These are phyloP conservation scores for Cinclus mexicanus DNA, from an alignment of 2,113 vertebrate genomes.

Conservation along the genomic window DNA sequence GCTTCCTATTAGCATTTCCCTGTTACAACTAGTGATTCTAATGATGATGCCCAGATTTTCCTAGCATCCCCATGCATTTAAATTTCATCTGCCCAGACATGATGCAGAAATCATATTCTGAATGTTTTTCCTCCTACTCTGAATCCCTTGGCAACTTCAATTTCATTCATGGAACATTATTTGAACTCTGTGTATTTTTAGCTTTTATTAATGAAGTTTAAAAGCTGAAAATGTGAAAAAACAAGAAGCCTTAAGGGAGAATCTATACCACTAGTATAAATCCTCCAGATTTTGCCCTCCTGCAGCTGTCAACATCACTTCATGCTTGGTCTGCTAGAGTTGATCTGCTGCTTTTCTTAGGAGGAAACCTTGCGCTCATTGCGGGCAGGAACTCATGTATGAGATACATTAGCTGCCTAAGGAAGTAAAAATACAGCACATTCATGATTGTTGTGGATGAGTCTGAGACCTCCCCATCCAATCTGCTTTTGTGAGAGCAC, in stretches of 20 bases:
- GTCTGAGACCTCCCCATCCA: background rate
- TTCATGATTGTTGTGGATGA: background rate
- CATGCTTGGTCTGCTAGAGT: background rate
- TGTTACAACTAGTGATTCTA: background rate
- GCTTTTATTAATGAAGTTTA: background rate
- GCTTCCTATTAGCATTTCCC: background rate
- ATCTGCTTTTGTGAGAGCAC: background rate
- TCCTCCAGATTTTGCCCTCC: background rate
- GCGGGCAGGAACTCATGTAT: background rate
- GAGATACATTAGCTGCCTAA: background rate
- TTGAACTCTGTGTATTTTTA: conserved; percentile 23
- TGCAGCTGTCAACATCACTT: background rate
- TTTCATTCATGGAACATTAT: conserved; percentile 21
- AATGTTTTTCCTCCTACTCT: background rate
- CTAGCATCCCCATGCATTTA: background rate
- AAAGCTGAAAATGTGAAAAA: background rate
- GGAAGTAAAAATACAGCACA: background rate
- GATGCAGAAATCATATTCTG: background rate
- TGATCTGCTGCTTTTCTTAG: background rate
- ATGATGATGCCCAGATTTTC: background rate
- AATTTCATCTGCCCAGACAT: background rate
- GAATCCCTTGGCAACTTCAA: background rate
- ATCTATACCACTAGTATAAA: background rate
- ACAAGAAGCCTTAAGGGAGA: background rate
- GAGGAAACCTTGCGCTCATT: background rate